Evolutionary conservation across 2,888 invertebrate species (phyloP).

Genomic region (Ischnura elegans): DNA sequence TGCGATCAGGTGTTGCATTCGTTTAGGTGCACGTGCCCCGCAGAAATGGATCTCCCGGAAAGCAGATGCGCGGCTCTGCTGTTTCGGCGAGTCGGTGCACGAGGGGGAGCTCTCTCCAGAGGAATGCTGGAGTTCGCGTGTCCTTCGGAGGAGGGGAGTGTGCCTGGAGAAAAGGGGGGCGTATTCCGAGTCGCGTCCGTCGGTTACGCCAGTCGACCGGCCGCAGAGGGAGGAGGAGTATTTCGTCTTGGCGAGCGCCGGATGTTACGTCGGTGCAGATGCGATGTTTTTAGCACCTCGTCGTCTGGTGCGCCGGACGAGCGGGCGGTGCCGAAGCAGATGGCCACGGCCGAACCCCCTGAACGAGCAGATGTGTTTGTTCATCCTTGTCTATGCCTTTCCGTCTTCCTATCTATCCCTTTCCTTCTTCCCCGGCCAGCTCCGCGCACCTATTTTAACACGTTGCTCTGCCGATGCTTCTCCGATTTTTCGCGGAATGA

Average conservation of each 20-base stretch:
- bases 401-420: background rate
- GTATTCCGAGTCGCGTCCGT: too few species aligned
- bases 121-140: background rate
- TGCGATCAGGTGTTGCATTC: background rate
- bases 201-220: too few species aligned
- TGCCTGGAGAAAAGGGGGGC: background rate
- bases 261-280: constrained; percentile 65
- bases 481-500: too few species aligned
- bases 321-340: constrained; percentile 3
- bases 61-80: background rate
- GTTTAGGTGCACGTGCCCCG: background rate
- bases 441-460: background rate
- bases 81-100: constrained; percentile 7
- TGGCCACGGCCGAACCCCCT: background rate
- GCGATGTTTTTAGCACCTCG: constrained; percentile 57
- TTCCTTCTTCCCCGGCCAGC: background rate
- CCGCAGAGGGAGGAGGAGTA: background rate
- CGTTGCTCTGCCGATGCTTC: too few species aligned
- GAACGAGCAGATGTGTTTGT: constrained; percentile 9
- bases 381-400: too few species aligned
- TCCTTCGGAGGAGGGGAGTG: background rate
- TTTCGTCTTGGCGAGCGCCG: background rate
- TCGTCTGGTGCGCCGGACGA: background rate
- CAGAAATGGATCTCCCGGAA: background rate
- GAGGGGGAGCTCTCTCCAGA: background rate